Conservation (phyloP, 2,888 invertebrate species). For the Drosophila parthenogenetica region DNA sequence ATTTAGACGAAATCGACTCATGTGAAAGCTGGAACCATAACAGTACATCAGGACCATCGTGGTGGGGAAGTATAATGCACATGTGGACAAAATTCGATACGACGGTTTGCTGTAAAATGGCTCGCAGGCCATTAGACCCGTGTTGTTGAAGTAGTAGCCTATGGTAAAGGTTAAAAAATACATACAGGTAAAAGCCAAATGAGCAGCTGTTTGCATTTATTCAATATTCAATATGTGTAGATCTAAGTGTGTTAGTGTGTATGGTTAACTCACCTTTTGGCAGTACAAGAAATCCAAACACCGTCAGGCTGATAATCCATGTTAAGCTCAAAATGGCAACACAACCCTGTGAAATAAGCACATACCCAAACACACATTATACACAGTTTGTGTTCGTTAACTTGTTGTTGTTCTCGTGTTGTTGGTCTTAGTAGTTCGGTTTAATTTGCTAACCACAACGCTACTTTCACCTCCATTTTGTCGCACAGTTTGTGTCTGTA, state of each 20-base stretch:
- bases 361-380: conserved; percentile 8
- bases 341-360: conserved; percentile 88
- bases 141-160: conserved; percentile 95
- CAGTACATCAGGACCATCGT: conserved; percentile 97
- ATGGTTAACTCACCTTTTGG: conserved; percentile 87
- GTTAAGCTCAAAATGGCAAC: conserved; percentile 93
- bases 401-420: conserved; percentile 10
- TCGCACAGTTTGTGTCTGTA: background rate
- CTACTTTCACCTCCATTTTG: background rate
- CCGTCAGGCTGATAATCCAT: conserved; percentile 93
- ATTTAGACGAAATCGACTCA: conserved; percentile 90
- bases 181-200: conserved; percentile 20
- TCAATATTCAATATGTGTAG: conserved; percentile 15
- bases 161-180: conserved; percentile 7
- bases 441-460: conserved; percentile 33
- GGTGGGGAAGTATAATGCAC: conserved; percentile 95
- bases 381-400: conserved; percentile 7
- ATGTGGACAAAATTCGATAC: conserved; percentile 92
- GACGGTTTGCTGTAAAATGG: conserved; percentile 92
- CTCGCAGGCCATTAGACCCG: conserved; percentile 94
- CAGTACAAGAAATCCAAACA: conserved; percentile 93
- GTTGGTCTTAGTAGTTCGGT: conserved; percentile 15
- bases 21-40: conserved; percentile 95
- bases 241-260: conserved; percentile 6
- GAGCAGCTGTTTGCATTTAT: conserved; percentile 28